phyloP scores from a whole-genome alignment of 92 coral and sea anemone species.

The Muricea muricata region DNA sequence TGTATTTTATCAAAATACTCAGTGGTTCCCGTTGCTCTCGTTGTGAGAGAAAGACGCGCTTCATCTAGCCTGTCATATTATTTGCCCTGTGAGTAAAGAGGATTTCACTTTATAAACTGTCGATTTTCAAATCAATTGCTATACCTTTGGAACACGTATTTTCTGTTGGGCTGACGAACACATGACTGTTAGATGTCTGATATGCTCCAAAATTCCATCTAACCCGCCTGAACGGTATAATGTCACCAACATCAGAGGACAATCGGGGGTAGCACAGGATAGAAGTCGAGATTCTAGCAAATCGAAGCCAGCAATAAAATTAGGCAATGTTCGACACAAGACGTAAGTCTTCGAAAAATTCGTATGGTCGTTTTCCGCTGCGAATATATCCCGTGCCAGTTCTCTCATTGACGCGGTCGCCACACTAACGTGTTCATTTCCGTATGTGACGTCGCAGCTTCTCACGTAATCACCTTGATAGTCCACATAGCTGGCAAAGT shows the following conservation, averaged over 20 bases:
- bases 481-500: neutral
- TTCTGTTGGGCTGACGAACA: slow-evolving; percentile 88
- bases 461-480: slow-evolving; percentile 10
- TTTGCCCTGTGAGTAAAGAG: too few relatives aligned
- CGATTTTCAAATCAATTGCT: too few relatives aligned
- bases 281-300: slow-evolving; percentile 90
- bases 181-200: slow-evolving; percentile 86
- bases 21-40: too few relatives aligned
- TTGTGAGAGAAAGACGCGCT: too few relatives aligned
- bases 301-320: slow-evolving; percentile 86
- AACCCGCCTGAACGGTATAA: slow-evolving; percentile 82
- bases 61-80: too few relatives aligned
- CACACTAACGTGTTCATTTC: slow-evolving; percentile 37
- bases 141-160: slow-evolving; percentile 92
- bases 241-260: slow-evolving; percentile 96
- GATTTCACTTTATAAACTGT: too few relatives aligned
- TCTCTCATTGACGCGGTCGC: slow-evolving; percentile 26
- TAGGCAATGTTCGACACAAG: slow-evolving; percentile 84
- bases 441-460: slow-evolving; percentile 26
- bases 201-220: slow-evolving; percentile 90
- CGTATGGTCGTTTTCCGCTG: neutral
- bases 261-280: slow-evolving; percentile 82
- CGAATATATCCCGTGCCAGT: slow-evolving; percentile 13
- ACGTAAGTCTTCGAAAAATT: slow-evolving; percentile 62
- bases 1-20: too few relatives aligned